Base-by-base conservation (phyloP, 2,888 invertebrate genomes). In the Xanthostigma xanthostigma region DNA sequence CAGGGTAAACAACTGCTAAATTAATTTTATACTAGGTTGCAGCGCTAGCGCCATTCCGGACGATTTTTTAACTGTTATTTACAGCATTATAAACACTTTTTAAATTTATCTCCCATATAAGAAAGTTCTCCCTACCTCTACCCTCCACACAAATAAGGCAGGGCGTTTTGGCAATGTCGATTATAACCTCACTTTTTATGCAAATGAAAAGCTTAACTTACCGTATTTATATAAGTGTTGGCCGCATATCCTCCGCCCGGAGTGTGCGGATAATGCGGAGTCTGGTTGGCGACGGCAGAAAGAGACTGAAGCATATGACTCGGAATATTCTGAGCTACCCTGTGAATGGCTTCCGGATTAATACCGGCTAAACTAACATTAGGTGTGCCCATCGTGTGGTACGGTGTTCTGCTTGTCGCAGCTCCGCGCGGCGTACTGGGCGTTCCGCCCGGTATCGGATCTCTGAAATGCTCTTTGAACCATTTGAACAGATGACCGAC, bases 391-490 rank as follows among this genome's bases (percentile, higher is more conserved):
- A 50, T 47, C 27, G 27, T 50, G 49, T 57, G 54, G 50, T 59
- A 78, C 0, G 79, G 78, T 40, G 79, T 79, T 57, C 77, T 72
- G 52, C 65, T 64, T 13, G 73, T 69, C 54, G 71, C 62, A 3
- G 66, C 67, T 35, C 72, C 72, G 54, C 82, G 74, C 1, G 85
- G 84, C 9, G 87, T 86, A 48, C 81, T 79, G 1, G 79, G 85
- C 6, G 86, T 86, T 17, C 75, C 74, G 6, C 75, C 75, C 0
- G 88, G 87, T 44, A 88, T 75, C 0, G 94, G 90, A 61, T 96
- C 95, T 54, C 91, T 73, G 71, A 93, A 98, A 65, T 98, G 94
- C 66, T 93, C 92, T 64, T 99, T 99, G 68, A 98, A 98, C 96
- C 96, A 98, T 51, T 86, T 83, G 59, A 99, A 76, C 50, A 97